Conservation (phyloP, 2,797 vertebrate species). For the Urocyon cinereoargenteus region DNA sequence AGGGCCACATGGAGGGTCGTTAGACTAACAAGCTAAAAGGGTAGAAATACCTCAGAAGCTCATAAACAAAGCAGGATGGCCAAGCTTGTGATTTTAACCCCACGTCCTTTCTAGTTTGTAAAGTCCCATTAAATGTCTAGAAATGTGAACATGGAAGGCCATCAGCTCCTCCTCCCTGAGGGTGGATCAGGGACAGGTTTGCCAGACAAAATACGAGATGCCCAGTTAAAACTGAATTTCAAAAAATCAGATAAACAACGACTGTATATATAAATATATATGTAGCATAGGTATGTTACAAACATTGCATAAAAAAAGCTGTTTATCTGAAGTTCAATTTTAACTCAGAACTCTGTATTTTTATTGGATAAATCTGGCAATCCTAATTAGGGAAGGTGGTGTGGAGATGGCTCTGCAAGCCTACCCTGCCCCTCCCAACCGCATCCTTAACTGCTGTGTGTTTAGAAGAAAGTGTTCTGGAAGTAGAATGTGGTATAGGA, state of each 20-base stretch:
- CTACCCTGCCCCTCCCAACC: rapidly evolving
- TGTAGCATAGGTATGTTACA: background rate
- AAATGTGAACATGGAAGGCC: background rate
- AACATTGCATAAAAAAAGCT: background rate
- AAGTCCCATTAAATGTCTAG: background rate
- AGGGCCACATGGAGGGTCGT: background rate
- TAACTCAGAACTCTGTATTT: background rate
- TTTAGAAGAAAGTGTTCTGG: background rate
- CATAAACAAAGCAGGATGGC: background rate
- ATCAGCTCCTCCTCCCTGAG: background rate
- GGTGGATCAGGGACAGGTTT: background rate
- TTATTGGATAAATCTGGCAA: background rate
- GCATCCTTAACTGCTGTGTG: background rate
- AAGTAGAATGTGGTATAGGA: background rate
- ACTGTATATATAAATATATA: background rate
- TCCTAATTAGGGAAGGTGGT: background rate
- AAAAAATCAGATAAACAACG: background rate
- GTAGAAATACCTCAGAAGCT: background rate
- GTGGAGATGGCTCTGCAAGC: background rate
- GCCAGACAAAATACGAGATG: background rate
- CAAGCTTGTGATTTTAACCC: background rate
- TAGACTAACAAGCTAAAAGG: background rate
- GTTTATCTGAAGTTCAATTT: conserved; percentile 4
- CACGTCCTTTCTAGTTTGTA: background rate
- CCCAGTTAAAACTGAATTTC: background rate